These are phyloP conservation scores for Paraplagusia blochii DNA, from an alignment of 2,113 vertebrate genomes.

Conservation along the genomic window DNA sequence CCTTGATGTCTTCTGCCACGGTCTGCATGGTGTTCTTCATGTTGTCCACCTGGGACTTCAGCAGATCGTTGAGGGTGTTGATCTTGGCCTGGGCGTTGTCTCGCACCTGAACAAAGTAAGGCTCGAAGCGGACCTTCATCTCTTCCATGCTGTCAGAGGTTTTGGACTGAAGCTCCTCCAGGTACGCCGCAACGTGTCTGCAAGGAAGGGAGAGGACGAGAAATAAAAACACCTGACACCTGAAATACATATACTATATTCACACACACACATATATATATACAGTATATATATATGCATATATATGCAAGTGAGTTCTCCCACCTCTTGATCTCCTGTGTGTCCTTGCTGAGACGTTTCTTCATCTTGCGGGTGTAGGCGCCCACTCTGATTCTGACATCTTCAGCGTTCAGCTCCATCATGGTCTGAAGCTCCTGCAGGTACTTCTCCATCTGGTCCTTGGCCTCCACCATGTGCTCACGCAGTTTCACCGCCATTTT, in stretches of 20 bases:
- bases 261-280: no score
- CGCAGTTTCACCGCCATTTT: conserved; percentile 48
- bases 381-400: conserved; percentile 45
- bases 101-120: conserved; percentile 59
- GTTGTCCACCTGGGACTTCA: conserved; percentile 60
- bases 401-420: conserved; percentile 72
- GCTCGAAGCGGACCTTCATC: conserved; percentile 50
- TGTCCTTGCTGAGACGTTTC: conserved; percentile 77
- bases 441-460: conserved; percentile 62
- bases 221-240: no score
- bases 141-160: conserved; percentile 46
- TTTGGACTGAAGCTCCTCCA: conserved; percentile 49
- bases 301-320: no score
- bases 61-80: conserved; percentile 58
- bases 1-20: conserved; percentile 48
- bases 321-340: conserved; percentile 70
- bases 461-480: conserved; percentile 61
- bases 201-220: no score
- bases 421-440: conserved; percentile 65
- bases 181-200: conserved; percentile 59
- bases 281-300: no score
- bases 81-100: conserved; percentile 69
- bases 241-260: no score
- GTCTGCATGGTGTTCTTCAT: conserved; percentile 43
- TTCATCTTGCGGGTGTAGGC: conserved; percentile 74